Evolutionary conservation across 2,888 invertebrate genomes (phyloP), one percentile per base, ranked within the genome.

Genomic region (Norana najaformis): DNA sequence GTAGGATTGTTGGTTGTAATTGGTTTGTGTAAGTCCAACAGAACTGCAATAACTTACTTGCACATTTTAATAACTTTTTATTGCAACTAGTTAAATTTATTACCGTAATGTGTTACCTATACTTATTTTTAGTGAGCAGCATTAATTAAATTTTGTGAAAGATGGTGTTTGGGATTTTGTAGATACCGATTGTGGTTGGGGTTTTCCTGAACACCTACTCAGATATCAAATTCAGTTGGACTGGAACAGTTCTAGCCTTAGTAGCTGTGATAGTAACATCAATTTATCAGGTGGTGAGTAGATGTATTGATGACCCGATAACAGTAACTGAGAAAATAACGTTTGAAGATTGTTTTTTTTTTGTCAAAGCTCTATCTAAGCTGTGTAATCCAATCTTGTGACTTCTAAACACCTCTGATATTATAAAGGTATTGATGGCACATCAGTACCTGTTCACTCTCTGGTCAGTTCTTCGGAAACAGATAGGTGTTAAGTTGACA

Each of bases 221-320:
- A 92, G 96, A 96, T 93, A 94, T 96, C 82, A 95, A 95, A 92
- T 96, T 96, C 92, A 96, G 95, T 92, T 41, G 95, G 16, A 34
- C 95, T 41, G 96, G 96, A 83, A 95, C 95, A 1, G 47, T 95
- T 37, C 96, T 95, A 93, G 96, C 96, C 6, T 92, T 94, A 14
- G 91, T 95, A 90, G 96, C 96, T 89, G 96, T 96, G 11, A 38
- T 96, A 36, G 95, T 96, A 18, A 96, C 96, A 35, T 96, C 96
- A 2, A 91, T 96, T 18, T 96, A 96, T 93, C 96, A 96, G 95
- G 96, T 96, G 93, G 96, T 96, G 95, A 93, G 95, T 93, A n/a
- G 18, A n/a, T 20, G 34, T n/a, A 36, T 34, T 20, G 37, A 41
- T 88, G n/a, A 69, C 69, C 23, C 6, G 23, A 30, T 69, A 30